A percentile compares a stretch with the other conserved stretches of the same genome.
Evolutionary conservation across 1,140 invertebrate genomes (phyloP).

Genomic region (Drosophila prosaltans): DNA sequence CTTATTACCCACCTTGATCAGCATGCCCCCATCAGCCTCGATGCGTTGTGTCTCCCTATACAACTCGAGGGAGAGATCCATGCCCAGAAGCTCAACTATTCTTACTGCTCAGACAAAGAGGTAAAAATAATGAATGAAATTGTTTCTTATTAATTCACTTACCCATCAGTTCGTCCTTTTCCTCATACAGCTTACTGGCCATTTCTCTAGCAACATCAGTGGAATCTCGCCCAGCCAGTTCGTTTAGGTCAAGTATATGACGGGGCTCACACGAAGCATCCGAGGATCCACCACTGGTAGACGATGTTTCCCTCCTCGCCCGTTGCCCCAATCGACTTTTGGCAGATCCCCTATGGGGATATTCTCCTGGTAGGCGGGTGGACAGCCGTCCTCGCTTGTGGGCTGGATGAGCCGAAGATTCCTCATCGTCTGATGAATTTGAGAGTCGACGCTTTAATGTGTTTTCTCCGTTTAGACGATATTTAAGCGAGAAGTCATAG

Average conservation of each 20-base stretch:
- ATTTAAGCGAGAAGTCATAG: slow-evolving; percentile 84
- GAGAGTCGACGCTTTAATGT: slow-evolving; percentile 79
- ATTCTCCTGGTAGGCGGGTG: slow-evolving; percentile 31
- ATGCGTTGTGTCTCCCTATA: slow-evolving; percentile 91
- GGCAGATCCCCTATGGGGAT: slow-evolving; percentile 29
- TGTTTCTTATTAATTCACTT: slow-evolving; percentile 66
- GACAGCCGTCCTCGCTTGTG: slow-evolving; percentile 63
- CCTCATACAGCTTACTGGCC: slow-evolving; percentile 87
- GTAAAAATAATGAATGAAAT: slow-evolving; percentile 21
- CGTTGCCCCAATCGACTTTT: slow-evolving; percentile 59
- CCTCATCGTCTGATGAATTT: slow-evolving; percentile 67
- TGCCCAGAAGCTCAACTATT: slow-evolving; percentile 89
- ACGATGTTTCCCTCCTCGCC: slow-evolving; percentile 59
- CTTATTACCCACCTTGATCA: slow-evolving; percentile 87
- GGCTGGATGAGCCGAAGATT: slow-evolving; percentile 50
- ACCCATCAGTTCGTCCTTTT: slow-evolving; percentile 89
- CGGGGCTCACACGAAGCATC: slow-evolving; percentile 68
- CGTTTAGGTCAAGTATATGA: slow-evolving; percentile 83
- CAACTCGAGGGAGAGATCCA: slow-evolving; percentile 89
- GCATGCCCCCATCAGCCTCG: slow-evolving; percentile 92
- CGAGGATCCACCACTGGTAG: slow-evolving; percentile 62
- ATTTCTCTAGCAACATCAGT: slow-evolving; percentile 88
- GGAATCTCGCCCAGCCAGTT: slow-evolving; percentile 82
- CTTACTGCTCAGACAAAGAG: slow-evolving; percentile 84
- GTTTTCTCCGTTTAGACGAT: slow-evolving; percentile 65